Evolutionary conservation across 1,140 invertebrate species (phyloP).

Genomic region (Dolichoris vasculosae): DNA sequence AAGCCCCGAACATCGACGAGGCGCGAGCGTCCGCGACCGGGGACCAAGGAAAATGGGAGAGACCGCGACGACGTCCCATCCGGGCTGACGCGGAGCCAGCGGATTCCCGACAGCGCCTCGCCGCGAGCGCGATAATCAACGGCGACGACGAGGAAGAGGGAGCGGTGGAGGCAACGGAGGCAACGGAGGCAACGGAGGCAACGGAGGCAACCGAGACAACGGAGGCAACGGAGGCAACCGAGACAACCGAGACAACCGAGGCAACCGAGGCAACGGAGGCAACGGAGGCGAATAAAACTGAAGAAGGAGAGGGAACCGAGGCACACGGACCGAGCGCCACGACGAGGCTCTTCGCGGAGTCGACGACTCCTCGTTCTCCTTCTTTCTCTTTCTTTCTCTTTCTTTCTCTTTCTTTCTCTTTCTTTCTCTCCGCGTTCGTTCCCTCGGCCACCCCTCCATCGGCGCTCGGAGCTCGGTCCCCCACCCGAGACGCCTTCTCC

Average conservation of each 20-base stretch:
- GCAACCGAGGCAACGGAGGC: no score
- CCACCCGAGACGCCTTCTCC: neutral
- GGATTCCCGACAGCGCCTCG: no score
- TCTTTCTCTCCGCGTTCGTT: constrained; percentile 39
- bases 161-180: neutral
- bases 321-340: neutral
- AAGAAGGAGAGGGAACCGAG: neutral
- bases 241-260: neutral
- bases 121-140: neutral
- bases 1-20: no score
- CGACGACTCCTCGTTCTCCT: constrained; percentile 48
- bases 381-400: constrained; percentile 47
- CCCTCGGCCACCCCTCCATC: constrained; percentile 19
- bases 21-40: no score
- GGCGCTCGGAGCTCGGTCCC: neutral
- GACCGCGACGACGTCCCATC: no score
- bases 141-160: neutral
- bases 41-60: no score
- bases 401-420: constrained; percentile 33
- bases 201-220: neutral
- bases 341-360: constrained; percentile 39
- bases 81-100: no score
- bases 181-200: neutral
- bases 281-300: neutral
- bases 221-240: neutral